Percentiles rank a stretch among this genome's conserved stretches.
phyloP scores from a whole-genome alignment of 2,797 vertebrate genomes.

The Gobio occitaniae region DNA sequence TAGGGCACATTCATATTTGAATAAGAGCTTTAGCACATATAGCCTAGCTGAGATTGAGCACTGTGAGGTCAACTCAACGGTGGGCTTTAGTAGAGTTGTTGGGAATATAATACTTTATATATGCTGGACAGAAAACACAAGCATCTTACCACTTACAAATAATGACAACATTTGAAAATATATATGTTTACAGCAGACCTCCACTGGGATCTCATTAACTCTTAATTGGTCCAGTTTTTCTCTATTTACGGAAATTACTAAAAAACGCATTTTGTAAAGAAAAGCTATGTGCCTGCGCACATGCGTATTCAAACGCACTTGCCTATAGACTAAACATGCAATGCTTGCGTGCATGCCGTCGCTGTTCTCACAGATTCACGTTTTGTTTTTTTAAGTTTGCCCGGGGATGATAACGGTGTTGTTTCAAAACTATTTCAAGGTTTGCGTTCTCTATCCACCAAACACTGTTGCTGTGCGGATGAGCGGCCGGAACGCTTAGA shows the following conservation, averaged over 20 bases:
- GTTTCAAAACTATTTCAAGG: too few species aligned
- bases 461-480: too few species aligned
- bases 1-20: constrained; percentile 62
- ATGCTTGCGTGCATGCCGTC: too few species aligned
- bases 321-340: too few species aligned
- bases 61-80: constrained; percentile 26
- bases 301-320: too few species aligned
- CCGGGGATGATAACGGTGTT: too few species aligned
- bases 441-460: too few species aligned
- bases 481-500: too few species aligned
- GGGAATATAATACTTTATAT: constrained; percentile 29
- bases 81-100: constrained; percentile 11
- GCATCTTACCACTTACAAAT: constrained; percentile 50
- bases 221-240: constrained; percentile 58
- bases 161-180: constrained; percentile 47
- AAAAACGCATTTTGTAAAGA: too few species aligned
- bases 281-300: too few species aligned
- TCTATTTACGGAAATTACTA: constrained; percentile 25
- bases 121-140: constrained; percentile 49
- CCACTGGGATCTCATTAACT: constrained; percentile 59
- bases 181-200: constrained; percentile 43
- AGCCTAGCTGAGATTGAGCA: constrained; percentile 41
- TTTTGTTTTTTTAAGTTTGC: too few species aligned
- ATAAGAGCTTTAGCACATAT: constrained; percentile 54
- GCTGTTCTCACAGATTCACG: too few species aligned